These are phyloP conservation scores for Stegana nigrithorax DNA, from an alignment of 2,888 invertebrate genomes.

Conservation along the genomic window DNA sequence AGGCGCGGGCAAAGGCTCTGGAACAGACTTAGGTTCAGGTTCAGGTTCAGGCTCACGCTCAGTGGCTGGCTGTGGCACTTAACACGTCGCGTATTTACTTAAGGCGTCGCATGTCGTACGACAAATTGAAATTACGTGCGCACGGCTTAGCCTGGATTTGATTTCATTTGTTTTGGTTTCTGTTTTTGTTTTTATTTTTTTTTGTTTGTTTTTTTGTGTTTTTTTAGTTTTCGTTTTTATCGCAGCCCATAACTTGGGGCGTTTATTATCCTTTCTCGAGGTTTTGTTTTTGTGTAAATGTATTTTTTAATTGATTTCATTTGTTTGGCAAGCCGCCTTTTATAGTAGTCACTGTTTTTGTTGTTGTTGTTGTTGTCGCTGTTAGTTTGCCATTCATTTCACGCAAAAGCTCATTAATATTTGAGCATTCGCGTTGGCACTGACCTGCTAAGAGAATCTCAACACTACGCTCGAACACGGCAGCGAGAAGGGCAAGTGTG, in stretches of 20 bases:
- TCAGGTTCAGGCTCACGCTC: no score
- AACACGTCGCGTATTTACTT: not conserved
- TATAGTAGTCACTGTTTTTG: not conserved
- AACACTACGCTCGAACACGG: no score
- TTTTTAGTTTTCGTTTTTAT: not conserved
- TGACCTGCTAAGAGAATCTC: not conserved
- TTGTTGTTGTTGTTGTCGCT: not conserved
- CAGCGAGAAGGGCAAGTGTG: not conserved
- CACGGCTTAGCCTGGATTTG: not conserved
- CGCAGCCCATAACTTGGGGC: not conserved
- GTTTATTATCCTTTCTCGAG: no score
- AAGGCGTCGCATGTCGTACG: no score
- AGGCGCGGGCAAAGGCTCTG: no score
- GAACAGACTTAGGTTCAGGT: no score
- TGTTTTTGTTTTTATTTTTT: not conserved
- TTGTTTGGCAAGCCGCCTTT: not conserved
- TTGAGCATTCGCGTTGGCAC: not conserved
- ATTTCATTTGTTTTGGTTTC: not conserved
- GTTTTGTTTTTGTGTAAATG: conserved; percentile 4
- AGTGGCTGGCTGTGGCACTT: no score
- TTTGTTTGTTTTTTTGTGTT: not conserved
- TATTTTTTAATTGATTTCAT: conserved; percentile 6
- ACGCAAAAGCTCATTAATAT: not conserved
- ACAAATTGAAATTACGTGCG: conserved; percentile 10
- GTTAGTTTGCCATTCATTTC: not conserved